A percentile compares a stretch with the other conserved stretches of the same genome.
These are phyloP conservation scores for Dipus sagitta DNA, from an alignment of 2,797 vertebrate species.

Conservation along the genomic window DNA sequence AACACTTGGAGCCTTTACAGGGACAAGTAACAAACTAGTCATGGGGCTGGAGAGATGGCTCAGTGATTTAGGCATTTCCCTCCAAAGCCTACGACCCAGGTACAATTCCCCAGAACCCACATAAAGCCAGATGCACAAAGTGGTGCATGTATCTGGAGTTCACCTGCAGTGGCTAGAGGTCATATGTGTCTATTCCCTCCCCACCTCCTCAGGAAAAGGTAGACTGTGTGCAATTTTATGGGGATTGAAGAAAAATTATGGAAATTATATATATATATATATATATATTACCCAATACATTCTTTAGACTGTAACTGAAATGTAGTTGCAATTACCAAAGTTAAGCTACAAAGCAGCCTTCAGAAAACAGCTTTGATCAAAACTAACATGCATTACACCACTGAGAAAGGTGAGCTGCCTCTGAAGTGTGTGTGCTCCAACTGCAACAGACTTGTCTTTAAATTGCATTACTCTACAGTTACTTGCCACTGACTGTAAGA, in stretches of 20 bases:
- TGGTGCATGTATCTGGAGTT: too few relatives aligned
- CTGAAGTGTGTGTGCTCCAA: neutral
- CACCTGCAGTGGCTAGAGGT: too few relatives aligned
- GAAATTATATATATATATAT: constrained; percentile 76
- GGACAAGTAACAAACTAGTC: constrained; percentile 57
- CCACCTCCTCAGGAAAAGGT: too few relatives aligned
- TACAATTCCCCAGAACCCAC: too few relatives aligned
- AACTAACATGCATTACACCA: neutral
- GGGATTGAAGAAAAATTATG: constrained; percentile 74
- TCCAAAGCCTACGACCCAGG: too few relatives aligned
- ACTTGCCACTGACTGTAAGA: accelerated
- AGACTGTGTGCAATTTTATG: constrained; percentile 75
- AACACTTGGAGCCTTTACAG: constrained; percentile 78
- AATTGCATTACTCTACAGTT: neutral
- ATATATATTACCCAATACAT: constrained; percentile 81
- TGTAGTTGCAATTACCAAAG: constrained; percentile 72
- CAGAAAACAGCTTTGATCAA: neutral
- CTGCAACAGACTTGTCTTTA: neutral
- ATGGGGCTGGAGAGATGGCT: too few relatives aligned
- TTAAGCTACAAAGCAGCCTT: constrained; percentile 36
- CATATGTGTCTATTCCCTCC: too few relatives aligned
- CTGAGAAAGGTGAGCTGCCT: neutral
- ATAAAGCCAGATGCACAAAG: too few relatives aligned
- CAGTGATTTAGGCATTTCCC: too few relatives aligned
- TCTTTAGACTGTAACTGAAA: constrained; percentile 78